Conservation (phyloP, 2,113 vertebrate genomes). For the Paracanthobrama guichenoti region DNA sequence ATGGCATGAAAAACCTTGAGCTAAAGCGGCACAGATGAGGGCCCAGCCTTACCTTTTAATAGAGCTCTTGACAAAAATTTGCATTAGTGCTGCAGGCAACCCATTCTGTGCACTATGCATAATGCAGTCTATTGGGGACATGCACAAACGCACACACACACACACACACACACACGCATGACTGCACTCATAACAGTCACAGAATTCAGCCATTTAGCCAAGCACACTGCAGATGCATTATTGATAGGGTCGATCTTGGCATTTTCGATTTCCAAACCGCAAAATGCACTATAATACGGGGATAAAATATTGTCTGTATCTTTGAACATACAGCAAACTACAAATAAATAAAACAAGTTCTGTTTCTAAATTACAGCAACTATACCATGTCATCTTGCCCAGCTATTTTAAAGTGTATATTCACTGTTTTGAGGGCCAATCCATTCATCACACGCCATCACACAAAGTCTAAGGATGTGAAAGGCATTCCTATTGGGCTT, state of each 20-base stretch:
- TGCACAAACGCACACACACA: constrained; percentile 24
- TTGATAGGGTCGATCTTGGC: background rate
- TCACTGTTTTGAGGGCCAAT: background rate
- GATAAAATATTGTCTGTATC: constrained; percentile 5
- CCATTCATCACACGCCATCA: background rate
- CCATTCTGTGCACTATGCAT: constrained; percentile 22
- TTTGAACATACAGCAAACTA: background rate
- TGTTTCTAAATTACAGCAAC: background rate
- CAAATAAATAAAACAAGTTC: background rate
- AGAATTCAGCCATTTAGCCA: constrained; percentile 9
- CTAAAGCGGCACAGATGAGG: background rate
- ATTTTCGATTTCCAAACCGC: background rate
- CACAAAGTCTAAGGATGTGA: background rate
- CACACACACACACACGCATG: background rate
- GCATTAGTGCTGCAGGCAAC: constrained; percentile 43
- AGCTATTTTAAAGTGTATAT: background rate
- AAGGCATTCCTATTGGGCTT: constrained; percentile 8
- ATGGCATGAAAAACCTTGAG: constrained; percentile 3
- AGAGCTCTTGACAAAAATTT: constrained; percentile 39
- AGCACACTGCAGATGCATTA: constrained; percentile 34
- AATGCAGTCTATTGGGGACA: constrained; percentile 30
- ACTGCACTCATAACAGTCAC: constrained; percentile 31
- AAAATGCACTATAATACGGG: background rate
- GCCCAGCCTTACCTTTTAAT: constrained; percentile 44
- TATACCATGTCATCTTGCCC: background rate